Percentiles rank a stretch among this genome's conserved stretches.
These are phyloP conservation scores for Eucera pruinosa DNA, from an alignment of 2,888 invertebrate species.

Conservation along the genomic window DNA sequence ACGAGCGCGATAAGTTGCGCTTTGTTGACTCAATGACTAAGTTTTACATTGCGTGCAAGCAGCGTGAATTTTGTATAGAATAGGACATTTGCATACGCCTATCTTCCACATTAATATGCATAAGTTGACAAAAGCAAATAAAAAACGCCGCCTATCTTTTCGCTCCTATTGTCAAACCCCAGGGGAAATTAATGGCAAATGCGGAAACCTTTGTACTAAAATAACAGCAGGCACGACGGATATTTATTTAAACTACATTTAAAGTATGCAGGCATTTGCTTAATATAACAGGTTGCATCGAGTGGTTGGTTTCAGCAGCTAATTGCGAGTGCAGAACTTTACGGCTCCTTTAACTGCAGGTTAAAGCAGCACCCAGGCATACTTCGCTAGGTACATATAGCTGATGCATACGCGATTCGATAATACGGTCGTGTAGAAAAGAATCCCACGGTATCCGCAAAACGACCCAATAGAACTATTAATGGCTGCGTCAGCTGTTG, in stretches of 20 bases:
- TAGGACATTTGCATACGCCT: background rate
- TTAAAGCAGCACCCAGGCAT: no score
- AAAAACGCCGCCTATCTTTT: background rate
- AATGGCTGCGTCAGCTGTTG: constrained; percentile 34
- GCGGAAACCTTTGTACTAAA: no score
- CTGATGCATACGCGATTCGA: background rate
- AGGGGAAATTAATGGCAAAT: no score
- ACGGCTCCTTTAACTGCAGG: no score
- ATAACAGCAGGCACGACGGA: no score
- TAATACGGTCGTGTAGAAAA: background rate
- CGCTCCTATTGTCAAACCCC: no score
- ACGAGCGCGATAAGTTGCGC: background rate
- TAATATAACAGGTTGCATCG: no score
- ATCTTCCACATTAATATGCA: background rate
- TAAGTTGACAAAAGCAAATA: background rate
- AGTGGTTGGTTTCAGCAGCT: no score
- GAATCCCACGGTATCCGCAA: background rate
- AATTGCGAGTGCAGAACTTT: no score
- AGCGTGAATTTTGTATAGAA: background rate
- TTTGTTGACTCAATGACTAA: background rate
- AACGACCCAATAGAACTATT: constrained; percentile 24
- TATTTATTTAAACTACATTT: no score
- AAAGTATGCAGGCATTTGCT: no score
- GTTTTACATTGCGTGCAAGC: background rate
- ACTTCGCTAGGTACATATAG: no score